phyloP scores from a whole-genome alignment of 2,797 vertebrate genomes.

The Cyclopterus lumpus region DNA sequence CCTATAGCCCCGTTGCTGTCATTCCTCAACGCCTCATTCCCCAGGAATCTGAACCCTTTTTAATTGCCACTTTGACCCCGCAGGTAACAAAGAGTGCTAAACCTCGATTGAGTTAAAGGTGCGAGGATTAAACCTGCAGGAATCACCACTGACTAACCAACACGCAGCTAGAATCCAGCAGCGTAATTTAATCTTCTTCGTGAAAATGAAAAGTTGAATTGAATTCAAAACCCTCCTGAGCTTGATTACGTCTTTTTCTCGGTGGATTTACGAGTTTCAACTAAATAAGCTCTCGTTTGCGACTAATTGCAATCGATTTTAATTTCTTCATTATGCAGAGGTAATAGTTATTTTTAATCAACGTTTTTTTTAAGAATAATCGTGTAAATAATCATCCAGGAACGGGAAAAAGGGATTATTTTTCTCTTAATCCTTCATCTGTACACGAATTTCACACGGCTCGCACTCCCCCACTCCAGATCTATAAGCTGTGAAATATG shows the following conservation, averaged over 20 bases:
- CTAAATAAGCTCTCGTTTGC: slow-evolving; percentile 45
- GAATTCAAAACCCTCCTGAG: slow-evolving; percentile 44
- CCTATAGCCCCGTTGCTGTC: slow-evolving; percentile 44
- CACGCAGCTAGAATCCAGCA: slow-evolving; percentile 59
- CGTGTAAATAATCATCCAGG: slow-evolving; percentile 42
- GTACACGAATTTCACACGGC: slow-evolving; percentile 7
- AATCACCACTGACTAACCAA: slow-evolving; percentile 55
- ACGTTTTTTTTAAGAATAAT: slow-evolving; percentile 23
- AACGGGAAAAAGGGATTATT: slow-evolving; percentile 32
- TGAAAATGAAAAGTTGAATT: slow-evolving; percentile 45
- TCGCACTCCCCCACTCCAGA: background rate
- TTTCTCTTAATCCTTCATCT: slow-evolving; percentile 31
- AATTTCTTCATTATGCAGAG: slow-evolving; percentile 40
- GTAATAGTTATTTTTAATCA: slow-evolving; percentile 50
- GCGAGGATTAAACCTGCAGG: slow-evolving; percentile 50
- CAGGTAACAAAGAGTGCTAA: slow-evolving; percentile 50
- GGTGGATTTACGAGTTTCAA: slow-evolving; percentile 38
- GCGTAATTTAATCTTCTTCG: slow-evolving; percentile 39
- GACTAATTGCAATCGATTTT: slow-evolving; percentile 39
- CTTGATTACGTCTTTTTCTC: slow-evolving; percentile 45
- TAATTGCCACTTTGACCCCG: slow-evolving; percentile 72
- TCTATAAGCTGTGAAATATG: slow-evolving; percentile 19
- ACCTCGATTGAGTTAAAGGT: slow-evolving; percentile 54
- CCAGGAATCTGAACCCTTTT: slow-evolving; percentile 49
- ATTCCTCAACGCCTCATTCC: slow-evolving; percentile 46